A percentile compares a stretch with the other conserved stretches of the same genome.
Conservation (phyloP, 2,113 vertebrate species). For the Hydrochoerus hydrochaeris region DNA sequence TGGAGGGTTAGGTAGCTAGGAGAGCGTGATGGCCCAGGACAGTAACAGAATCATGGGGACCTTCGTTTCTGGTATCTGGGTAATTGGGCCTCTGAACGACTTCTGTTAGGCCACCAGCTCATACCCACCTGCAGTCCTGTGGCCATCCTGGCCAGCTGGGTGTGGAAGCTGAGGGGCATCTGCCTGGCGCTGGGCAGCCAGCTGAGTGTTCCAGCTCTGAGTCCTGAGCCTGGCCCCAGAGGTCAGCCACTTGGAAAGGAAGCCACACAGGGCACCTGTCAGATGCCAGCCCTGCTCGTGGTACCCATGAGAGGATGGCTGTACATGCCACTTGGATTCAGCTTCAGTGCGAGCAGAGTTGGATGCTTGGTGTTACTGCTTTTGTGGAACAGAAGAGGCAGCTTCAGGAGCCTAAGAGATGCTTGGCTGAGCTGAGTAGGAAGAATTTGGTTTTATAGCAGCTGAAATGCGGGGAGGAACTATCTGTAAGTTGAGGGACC, state of each 20-base stretch:
- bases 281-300: neutral
- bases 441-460: neutral
- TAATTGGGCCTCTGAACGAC: neutral
- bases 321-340: neutral
- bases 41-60: neutral
- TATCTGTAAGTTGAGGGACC: neutral
- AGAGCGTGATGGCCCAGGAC: neutral
- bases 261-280: neutral
- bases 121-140: too few relatives aligned
- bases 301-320: accelerated
- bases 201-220: neutral
- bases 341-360: neutral
- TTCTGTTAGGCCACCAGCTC: neutral
- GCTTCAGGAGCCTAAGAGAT: neutral
- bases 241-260: neutral
- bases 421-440: neutral
- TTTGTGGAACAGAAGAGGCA: neutral
- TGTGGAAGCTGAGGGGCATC: neutral
- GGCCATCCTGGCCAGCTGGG: too few relatives aligned
- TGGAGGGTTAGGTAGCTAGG: neutral
- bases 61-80: neutral
- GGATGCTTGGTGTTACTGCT: neutral
- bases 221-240: neutral
- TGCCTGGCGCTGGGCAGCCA: neutral
- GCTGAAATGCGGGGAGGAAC: neutral